Evolutionary conservation across 1,140 invertebrate species (phyloP), one percentile per base, ranked within the genome.

Genomic region (Pristionchus pacificus): DNA sequence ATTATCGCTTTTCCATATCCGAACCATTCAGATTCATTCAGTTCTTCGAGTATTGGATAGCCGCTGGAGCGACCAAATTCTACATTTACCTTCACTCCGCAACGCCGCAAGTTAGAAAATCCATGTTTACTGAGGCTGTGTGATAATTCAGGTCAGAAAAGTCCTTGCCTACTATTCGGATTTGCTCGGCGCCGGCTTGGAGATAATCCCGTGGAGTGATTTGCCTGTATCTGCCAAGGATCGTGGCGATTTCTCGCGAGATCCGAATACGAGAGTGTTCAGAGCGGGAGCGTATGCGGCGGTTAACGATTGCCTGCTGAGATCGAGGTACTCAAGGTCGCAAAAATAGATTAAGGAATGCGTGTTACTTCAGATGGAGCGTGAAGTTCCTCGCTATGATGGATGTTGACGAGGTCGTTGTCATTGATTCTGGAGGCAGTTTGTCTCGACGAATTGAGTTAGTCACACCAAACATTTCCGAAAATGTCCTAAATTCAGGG

Each of bases 301-400:
- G 14, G 10, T 66, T 24, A 66, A 66, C 38, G 49, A 66, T 27
- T 31, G 31, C 24, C 29, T 66, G 2, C 55, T 38, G n/a, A 14
- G 38, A 49, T 2, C 65, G n/a, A 66, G 28, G 65, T 66, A 49
- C 29, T 19, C 49, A 24, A 31, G 14, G 14, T 15, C 13, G 31
- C 2, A 64, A 24, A 49, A 13, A 15, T 31, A 10, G n/a, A 15
- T 27, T 13, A 14, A 24, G n/a, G 55, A 49, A 29, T 2, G n/a
- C 2, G n/a, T 2, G 55, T 27, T 66, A 2, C 19, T 66, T 15
- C 30, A 66, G 65, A 66, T 31, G 31, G 13, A 32, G 24, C 3
- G 65, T 66, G 13, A 66, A 66, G 49, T 66, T 27, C 38, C n/a
- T 66, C 31, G 29, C 65, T 2, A 66, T 66, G 65, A 38, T 66